Evolutionary conservation across 2,888 invertebrate genomes (phyloP).

Genomic region (Oligia fasciuncula): DNA sequence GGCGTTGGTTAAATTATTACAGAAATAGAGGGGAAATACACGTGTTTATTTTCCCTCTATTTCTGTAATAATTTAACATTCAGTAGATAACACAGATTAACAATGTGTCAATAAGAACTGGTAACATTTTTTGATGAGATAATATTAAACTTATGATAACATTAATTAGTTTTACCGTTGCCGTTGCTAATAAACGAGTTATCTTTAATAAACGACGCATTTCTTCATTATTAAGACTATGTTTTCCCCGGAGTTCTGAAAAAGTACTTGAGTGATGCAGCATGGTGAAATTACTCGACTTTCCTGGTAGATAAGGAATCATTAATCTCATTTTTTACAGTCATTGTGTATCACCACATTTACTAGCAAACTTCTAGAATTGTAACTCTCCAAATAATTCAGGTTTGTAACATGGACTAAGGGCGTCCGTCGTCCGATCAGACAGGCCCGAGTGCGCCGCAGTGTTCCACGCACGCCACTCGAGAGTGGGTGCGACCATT

Average conservation of each 20-base stretch:
- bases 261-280: conserved; percentile 7
- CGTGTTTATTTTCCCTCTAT: conserved; percentile 14
- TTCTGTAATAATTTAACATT: conserved; percentile 13
- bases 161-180: conserved; percentile 45
- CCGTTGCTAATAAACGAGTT: conserved; percentile 49
- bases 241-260: conserved; percentile 27
- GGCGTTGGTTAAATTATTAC: no score
- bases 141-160: conserved; percentile 50
- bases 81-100: conserved; percentile 56
- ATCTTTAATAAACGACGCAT: conserved; percentile 57
- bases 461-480: no score
- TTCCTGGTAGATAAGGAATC: background rate
- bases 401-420: background rate
- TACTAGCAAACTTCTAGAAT: background rate
- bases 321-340: background rate
- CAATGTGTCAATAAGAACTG: conserved; percentile 41
- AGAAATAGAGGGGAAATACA: no score
- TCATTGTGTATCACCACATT: background rate
- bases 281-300: background rate
- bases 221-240: conserved; percentile 24
- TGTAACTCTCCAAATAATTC: background rate
- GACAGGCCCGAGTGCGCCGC: no score
- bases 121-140: conserved; percentile 56
- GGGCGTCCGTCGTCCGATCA: no score
- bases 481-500: no score